A percentile compares a stretch with the other conserved stretches of the same genome.
Conservation (phyloP, 2,113 vertebrate species). For the Hippopotamus amphibius region DNA sequence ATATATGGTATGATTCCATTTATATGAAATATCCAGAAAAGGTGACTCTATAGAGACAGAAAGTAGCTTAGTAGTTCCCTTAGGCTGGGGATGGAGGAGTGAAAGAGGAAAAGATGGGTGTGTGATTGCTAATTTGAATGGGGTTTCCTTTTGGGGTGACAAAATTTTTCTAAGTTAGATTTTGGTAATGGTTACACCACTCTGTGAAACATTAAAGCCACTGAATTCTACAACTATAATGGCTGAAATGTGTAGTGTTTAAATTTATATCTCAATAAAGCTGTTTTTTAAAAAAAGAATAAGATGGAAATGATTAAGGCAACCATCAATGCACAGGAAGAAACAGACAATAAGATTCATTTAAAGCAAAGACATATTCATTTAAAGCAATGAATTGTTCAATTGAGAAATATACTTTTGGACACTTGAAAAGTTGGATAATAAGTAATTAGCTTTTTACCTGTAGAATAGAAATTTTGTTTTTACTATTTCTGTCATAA, state of each 20-base stretch:
- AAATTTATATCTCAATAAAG: neutral
- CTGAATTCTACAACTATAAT: neutral
- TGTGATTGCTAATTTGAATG: neutral
- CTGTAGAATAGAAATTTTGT: neutral
- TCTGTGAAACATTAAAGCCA: neutral
- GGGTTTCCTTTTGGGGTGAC: neutral
- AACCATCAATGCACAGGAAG: neutral
- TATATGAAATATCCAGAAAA: neutral
- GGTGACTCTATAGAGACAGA: neutral
- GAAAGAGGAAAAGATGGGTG: neutral
- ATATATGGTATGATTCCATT: neutral
- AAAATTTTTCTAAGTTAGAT: neutral
- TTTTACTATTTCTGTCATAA: neutral
- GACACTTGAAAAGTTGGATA: neutral
- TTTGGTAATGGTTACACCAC: neutral
- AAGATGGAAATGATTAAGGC: neutral
- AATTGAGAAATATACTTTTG: neutral
- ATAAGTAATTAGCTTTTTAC: neutral
- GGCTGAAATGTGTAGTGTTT: neutral
- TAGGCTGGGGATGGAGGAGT: accelerated
- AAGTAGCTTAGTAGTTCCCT: neutral
- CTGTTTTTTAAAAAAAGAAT: neutral
- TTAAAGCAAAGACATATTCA: neutral
- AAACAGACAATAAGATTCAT: neutral
- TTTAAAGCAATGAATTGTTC: neutral